Evolutionary conservation across 2,113 vertebrate species (phyloP), one percentile per base, ranked within the genome.

Genomic region (Lepidothrix coronata): DNA sequence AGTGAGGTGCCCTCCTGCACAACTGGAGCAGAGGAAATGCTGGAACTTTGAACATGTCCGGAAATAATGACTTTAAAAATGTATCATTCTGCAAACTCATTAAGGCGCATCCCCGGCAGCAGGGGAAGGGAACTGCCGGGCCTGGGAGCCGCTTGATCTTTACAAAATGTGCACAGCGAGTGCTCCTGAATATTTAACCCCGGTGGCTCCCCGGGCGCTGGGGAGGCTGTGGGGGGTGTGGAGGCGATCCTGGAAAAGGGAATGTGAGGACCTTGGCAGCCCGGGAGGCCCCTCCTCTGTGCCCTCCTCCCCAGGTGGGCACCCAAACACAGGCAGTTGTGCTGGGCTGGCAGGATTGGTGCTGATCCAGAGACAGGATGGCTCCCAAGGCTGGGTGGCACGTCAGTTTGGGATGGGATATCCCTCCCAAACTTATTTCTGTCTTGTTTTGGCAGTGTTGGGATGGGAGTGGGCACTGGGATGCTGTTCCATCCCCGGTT

Each of bases 41-140:
- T 8, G 68, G 49, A 27, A 63, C 52, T 88, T 72, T 61, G 92
- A 89, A 91, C 66, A 35, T 2, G 85, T 83, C 88, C 37, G 39
- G 85, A 95, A 93, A 91, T 93, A 91, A 97, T 76, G 70, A 95
- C 92, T 97, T 96, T 94, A 94, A 96, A 96, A 93, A 96, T 94
- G 93, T 44, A 97, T 82, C 78, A 23, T 75, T 65, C 62, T 91
- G 65, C 62, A 35, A 75, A 67, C 81, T 87, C 81, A 89, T 93
- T 77, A 85, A 71, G 81, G 77, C 23, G 6, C 82, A 51, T 78
- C 86, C 78, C 89, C 15, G 3, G 82, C 90, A 70, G 95, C 96
- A 66, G 84, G 63, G 73, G 77, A 87, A 92, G 81, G 28, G 84
- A 91, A 30, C 2, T 63, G 95, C 75, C 35, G 65, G 80, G 33